Evolutionary conservation across 2,888 invertebrate genomes (phyloP), one percentile per base, ranked within the genome.

Genomic region (Dicyrtoma fusca): DNA sequence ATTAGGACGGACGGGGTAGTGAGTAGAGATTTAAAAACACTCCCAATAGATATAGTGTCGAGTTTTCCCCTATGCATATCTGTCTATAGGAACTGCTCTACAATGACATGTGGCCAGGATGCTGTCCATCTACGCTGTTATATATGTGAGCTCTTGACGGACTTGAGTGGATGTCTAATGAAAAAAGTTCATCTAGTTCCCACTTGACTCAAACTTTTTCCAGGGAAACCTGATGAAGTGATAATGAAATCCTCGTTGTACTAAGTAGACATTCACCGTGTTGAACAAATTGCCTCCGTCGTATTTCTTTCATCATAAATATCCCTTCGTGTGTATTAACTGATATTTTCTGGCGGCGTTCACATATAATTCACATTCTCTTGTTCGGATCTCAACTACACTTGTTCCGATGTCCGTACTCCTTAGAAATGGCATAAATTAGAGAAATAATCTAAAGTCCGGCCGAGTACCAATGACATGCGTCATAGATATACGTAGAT

Each of bases 21-120:
- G 51, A 34, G 34, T 34, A 34, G 4, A 34, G 34, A 34, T 34
- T 34, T 34, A 34, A 34, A n/a, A 34, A 34, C 34, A 34, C 34
- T 34, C 4, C 8, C 34, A 3, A 34, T 34, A 34, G 34, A 34
- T 34, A 34, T 51, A 51, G 1, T 53, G 19, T 14, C 3, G 21
- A 13, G 17, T 53, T 17, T 63, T 5, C 10, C n/a, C 13, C 8
- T 17, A 45, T 19, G 17, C 21, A n/a, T 44, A 44, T 34, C 34
- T 34, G 34, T 8, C 34, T 34, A 34, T 34, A 34, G 4, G 34
- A 34, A 8, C 34, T 34, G 8, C 34, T n/a, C 8, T 49, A 47
- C 19, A 72, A 69, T 61, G 70, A 69, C 74, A 75, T 75, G 74
- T 75, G 74, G 72, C 72, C 72, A 75, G 74, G 74, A 75, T 70